Conservation (phyloP, 2,888 invertebrate genomes). For the Ypsolopha sequella region DNA sequence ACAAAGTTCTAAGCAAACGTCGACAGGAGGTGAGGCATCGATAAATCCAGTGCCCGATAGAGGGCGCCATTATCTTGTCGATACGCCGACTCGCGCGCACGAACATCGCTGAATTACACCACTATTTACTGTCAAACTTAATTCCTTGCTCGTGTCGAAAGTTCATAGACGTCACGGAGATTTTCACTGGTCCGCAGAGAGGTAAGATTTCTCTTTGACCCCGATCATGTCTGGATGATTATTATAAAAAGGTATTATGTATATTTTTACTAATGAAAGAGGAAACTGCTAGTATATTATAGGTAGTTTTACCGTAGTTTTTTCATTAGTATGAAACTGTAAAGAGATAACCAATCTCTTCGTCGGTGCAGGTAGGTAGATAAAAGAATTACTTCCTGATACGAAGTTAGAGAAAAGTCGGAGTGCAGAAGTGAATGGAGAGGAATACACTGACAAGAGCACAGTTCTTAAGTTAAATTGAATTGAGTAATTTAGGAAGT, state of each 20-base stretch:
- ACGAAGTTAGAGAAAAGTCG: too few species aligned
- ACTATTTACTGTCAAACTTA: constrained; percentile 66
- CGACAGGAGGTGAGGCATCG: constrained; percentile 33
- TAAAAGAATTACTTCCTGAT: too few species aligned
- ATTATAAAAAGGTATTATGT: too few species aligned
- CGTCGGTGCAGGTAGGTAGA: too few species aligned
- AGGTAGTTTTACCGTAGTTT: not conserved
- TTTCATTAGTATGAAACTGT: too few species aligned
- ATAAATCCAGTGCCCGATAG: constrained; percentile 34
- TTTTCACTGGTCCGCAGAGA: not conserved
- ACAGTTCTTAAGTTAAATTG: too few species aligned
- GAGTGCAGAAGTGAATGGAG: too few species aligned
- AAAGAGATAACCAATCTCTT: too few species aligned
- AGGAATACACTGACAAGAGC: too few species aligned
- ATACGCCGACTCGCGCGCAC: constrained; percentile 62
- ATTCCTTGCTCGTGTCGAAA: constrained; percentile 60
- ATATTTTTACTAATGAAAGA: not conserved
- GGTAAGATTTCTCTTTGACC: not conserved
- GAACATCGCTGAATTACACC: constrained; percentile 66
- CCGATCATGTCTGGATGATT: too few species aligned
- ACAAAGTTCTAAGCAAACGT: constrained; percentile 31
- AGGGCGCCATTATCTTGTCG: constrained; percentile 57
- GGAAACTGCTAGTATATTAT: not conserved
- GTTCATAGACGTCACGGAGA: constrained; percentile 20
- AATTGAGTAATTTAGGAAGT: too few species aligned